Conservation (phyloP, 2,797 vertebrate genomes). For the Callimico goeldii region DNA sequence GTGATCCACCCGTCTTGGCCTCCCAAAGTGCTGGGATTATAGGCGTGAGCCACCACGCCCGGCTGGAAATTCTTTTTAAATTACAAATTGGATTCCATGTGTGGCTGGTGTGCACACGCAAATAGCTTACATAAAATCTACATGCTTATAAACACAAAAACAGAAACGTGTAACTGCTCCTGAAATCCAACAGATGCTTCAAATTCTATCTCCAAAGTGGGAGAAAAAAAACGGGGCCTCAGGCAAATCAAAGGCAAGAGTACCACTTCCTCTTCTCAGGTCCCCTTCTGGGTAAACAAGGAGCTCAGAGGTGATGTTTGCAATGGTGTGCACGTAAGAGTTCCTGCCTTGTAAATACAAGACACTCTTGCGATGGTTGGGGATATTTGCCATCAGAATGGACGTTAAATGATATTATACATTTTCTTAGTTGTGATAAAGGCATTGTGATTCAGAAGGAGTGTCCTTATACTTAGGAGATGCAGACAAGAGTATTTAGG, state of each 20-base stretch:
- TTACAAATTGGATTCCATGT: constrained; percentile 55
- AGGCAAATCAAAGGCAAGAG: neutral
- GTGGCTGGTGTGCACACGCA: neutral
- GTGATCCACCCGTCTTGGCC: no score
- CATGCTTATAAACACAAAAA: constrained; percentile 39
- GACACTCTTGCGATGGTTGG: constrained; percentile 46
- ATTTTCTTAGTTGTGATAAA: neutral
- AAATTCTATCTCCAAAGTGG: neutral
- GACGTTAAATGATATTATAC: neutral
- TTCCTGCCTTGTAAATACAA: constrained; percentile 20
- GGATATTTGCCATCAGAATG: neutral
- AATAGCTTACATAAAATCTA: neutral
- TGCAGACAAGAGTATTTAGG: neutral
- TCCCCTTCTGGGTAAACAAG: neutral
- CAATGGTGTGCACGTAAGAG: neutral
- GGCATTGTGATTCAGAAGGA: neutral
- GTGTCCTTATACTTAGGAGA: neutral
- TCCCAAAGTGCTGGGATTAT: no score
- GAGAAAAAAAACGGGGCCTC: neutral
- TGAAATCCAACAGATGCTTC: neutral
- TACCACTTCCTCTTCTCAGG: neutral
- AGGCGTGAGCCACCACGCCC: no score
- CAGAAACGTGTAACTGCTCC: neutral
- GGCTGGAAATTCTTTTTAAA: neutral
- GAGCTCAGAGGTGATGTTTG: neutral